Percentiles rank a stretch among this genome's conserved stretches.
Evolutionary conservation across 2,888 invertebrate genomes (phyloP).

Genomic region (Sympetrum striolatum): DNA sequence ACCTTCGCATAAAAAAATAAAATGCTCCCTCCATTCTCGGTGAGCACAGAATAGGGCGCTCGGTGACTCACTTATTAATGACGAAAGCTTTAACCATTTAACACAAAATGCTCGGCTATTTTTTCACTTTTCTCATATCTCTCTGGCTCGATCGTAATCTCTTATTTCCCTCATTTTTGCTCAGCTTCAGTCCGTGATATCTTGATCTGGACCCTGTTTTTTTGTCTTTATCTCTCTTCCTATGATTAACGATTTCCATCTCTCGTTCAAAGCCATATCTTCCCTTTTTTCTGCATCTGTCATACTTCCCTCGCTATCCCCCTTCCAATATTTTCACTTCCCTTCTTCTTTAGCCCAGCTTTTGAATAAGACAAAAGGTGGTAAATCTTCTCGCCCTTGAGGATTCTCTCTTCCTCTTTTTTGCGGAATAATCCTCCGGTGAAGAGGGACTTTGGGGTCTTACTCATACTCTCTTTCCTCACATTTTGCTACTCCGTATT

Average conservation of each 20-base stretch:
- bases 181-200: not conserved
- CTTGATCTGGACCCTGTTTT: not conserved
- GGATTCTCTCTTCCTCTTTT: not conserved
- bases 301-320: not conserved
- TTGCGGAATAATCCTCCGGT: not conserved
- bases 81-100: too few relatives aligned
- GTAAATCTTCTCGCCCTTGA: not conserved
- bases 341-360: not conserved
- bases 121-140: too few relatives aligned
- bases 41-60: too few relatives aligned
- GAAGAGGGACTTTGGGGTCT: not conserved
- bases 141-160: too few relatives aligned
- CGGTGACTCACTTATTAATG: too few relatives aligned
- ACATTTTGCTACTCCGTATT: not conserved
- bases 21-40: too few relatives aligned
- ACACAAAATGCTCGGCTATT: too few relatives aligned
- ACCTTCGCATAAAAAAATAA: too few relatives aligned
- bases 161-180: too few relatives aligned
- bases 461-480: not conserved
- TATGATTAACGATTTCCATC: not conserved
- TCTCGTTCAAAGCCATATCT: too few relatives aligned
- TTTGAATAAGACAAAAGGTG: conserved; percentile 30
- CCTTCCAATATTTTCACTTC: not conserved
- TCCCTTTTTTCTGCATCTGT: not conserved
- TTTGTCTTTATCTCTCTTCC: not conserved